Conservation (phyloP, 1,140 invertebrate genomes). For the Bradynema listronoti region DNA sequence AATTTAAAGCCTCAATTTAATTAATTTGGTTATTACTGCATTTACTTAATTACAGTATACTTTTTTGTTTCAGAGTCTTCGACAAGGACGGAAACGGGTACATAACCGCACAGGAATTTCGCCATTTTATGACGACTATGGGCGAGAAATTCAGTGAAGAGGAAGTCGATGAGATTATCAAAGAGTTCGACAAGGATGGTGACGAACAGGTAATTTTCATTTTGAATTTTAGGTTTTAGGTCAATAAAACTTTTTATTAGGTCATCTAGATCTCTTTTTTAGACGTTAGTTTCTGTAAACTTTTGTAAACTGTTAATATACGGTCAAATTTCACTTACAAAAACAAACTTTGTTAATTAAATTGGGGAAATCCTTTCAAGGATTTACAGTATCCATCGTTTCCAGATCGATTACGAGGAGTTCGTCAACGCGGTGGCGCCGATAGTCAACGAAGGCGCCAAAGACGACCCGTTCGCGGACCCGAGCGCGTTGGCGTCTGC, state of each 20-base stretch:
- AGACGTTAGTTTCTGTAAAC: no score
- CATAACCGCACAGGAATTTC: constrained; percentile 57
- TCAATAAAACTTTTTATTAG: no score
- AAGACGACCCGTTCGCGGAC: constrained; percentile 40
- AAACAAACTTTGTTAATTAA: no score
- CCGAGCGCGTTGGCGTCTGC: background rate
- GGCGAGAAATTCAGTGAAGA: constrained; percentile 58
- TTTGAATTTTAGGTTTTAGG: background rate
- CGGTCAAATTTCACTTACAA: no score
- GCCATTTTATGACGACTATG: constrained; percentile 58
- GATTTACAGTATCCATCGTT: constrained; percentile 6
- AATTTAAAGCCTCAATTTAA: background rate
- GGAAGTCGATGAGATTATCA: constrained; percentile 57
- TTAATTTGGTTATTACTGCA: background rate
- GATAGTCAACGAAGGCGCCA: constrained; percentile 52
- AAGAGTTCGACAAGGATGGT: constrained; percentile 55
- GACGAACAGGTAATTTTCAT: constrained; percentile 47
- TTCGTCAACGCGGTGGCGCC: constrained; percentile 55
- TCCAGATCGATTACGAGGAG: constrained; percentile 57
- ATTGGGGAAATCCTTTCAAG: no score
- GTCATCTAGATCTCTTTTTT: no score
- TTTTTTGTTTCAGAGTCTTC: constrained; percentile 47
- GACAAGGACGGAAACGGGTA: constrained; percentile 57
- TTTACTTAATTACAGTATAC: background rate
- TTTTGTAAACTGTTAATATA: no score